phyloP scores from a whole-genome alignment of 2,113 vertebrate species.

The Galemys pyrenaicus region DNA sequence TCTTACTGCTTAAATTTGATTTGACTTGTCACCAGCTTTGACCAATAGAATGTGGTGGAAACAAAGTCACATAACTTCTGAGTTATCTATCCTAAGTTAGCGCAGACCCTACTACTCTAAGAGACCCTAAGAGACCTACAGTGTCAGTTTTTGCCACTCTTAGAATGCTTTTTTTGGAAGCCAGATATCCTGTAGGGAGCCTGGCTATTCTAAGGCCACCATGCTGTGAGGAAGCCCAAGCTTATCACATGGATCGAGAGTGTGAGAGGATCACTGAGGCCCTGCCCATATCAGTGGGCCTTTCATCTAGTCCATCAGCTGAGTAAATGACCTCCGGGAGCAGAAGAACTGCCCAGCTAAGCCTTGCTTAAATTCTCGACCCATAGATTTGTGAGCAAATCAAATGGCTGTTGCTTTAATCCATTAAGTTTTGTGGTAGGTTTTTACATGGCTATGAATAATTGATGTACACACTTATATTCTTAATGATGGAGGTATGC shows the following conservation, averaged over 20 bases:
- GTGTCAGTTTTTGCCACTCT: neutral
- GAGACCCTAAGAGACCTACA: neutral
- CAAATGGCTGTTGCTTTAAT: neutral
- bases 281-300: rapidly evolving
- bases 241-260: neutral
- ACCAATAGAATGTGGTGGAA: neutral
- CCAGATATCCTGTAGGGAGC: neutral
- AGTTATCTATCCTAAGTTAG: too few relatives aligned
- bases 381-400: neutral
- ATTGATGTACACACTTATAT: neutral
- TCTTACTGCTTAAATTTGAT: neutral
- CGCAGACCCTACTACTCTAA: too few relatives aligned
- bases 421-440: neutral
- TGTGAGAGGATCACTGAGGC: neutral
- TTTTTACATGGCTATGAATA: neutral
- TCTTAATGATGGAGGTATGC: neutral
- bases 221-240: neutral
- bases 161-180: neutral
- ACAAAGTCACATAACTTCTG: neutral
- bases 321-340: neutral
- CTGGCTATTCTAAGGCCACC: neutral
- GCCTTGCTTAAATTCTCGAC: neutral
- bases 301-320: neutral
- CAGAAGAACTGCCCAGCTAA: neutral
- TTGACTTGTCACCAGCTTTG: neutral